Base-by-base conservation (phyloP, 30 jellyfish, hydroid and myxozoan genomes). In the Turritopsis rubra region DNA sequence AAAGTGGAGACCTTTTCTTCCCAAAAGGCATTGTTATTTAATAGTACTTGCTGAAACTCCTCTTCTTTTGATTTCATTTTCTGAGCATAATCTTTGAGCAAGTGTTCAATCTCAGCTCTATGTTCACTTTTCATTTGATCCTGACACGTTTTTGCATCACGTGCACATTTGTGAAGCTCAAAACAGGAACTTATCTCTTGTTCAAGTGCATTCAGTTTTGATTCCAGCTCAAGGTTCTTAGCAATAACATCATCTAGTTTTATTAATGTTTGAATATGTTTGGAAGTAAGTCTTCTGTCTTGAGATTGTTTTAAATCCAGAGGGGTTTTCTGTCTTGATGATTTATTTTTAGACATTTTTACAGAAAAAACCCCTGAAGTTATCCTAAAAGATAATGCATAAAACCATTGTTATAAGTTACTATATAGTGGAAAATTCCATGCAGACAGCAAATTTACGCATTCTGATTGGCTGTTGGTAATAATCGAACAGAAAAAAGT, bases 201-300 rank as follows among this genome's bases (percentile, higher is more conserved):
- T 68, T 68, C 77, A n/a, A 68, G 30, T n/a, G 19, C 77, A 68
- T 68, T 27, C 28, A 68, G 23, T 68, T 27, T 68, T n/a, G 31
- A n/a, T 22, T 68, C 30, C 28, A 68, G 77, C 30, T 68, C 30
- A n/a, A n/a, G 4, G 19, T 68, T 68, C 19, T 68, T 27, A 19
- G 30, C 30, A 68, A 68, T 22, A 68, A 27, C 30, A 27, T 68
- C 77, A 68, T 68, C 77, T 27, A 68, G 77, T 68, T 68, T 68
- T 27, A 68, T 68, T 0, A 68, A 68, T n/a, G 77, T 68, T n/a
- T 68, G 31, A 68, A 68, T 68, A 27, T 68, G 77, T 68, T 68
- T 68, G 9, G 77, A 68, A 23, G 30, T 68, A 23, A 68, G 77
- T 68, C 77, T 9, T 7, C 22, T 19, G 21, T 68, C 77, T 68